These are phyloP conservation scores for Drepana falcataria DNA, from an alignment of 2,888 invertebrate species.

Conservation along the genomic window DNA sequence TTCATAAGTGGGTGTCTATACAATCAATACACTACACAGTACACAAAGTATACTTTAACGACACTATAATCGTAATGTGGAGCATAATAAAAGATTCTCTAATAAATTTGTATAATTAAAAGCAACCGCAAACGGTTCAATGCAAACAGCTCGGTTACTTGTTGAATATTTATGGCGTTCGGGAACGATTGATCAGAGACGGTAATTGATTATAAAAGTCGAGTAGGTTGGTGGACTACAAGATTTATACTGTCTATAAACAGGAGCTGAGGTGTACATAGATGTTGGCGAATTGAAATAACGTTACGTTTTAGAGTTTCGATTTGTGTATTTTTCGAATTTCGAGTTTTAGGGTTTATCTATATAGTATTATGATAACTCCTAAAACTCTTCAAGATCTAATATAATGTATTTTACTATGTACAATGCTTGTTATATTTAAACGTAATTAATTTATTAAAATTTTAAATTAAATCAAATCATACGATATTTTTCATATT, in stretches of 20 bases:
- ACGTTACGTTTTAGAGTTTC: not conserved
- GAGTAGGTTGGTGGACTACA: slow-evolving; percentile 46
- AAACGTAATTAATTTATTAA: too few species aligned
- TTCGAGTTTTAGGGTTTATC: too few species aligned
- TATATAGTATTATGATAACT: too few species aligned
- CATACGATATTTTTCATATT: too few species aligned
- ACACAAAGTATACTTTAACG: slow-evolving; percentile 13
- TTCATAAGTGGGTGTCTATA: slow-evolving; percentile 11
- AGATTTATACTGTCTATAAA: slow-evolving; percentile 61
- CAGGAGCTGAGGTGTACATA: slow-evolving; percentile 26
- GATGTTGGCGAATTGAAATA: slow-evolving; percentile 1
- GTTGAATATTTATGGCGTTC: slow-evolving; percentile 57
- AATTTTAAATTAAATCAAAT: too few species aligned
- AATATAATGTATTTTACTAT: too few species aligned
- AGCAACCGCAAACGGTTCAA: slow-evolving; percentile 44
- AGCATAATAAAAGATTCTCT: slow-evolving; percentile 37
- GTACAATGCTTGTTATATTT: too few species aligned
- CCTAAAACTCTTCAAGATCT: too few species aligned
- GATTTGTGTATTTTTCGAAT: too few species aligned
- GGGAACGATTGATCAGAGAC: slow-evolving; percentile 53
- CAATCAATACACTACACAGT: slow-evolving; percentile 1
- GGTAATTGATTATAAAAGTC: slow-evolving; percentile 73
- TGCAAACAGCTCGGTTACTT: slow-evolving; percentile 49
- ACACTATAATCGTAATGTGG: slow-evolving; percentile 31
- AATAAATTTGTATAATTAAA: slow-evolving; percentile 57